Evolutionary conservation across 2,797 vertebrate genomes (phyloP), one percentile per base, ranked within the genome.

Genomic region (Coregonus sp.): DNA sequence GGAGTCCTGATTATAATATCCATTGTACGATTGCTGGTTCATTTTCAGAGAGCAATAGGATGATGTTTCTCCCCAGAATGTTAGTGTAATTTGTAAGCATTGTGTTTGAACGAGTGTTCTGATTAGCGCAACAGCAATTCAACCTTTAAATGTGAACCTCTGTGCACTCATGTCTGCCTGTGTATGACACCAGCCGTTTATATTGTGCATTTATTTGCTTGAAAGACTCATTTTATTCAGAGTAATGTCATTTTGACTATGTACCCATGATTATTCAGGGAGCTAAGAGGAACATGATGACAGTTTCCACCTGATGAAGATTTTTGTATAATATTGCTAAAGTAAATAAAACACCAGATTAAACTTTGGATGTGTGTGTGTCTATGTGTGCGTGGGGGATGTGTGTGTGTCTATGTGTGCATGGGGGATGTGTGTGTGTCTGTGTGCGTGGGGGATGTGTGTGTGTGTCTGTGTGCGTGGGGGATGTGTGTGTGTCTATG

Each of bases 321-420:
- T 68, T 77, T 82, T 75, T 84, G 25, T 85, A 77, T 77, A 9
- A 56, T n/a, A 66, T 52, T 75, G 20, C 79, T 3, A 73, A 31
- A 82, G 79, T 61, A 82, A 93, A 92, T 91, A 92, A 82, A 92
- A 92, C 91, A 93, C 90, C 91, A 89, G 88, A 92, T 89, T 89
- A 90, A 86, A 59, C 61, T 83, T 61, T 76, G 69, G 75, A 37
- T 83, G 51, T 81, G 4, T 33, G 9, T 70, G 40, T 6, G 20
- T 75, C 63, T 16, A 7, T n/a, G 15, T 77, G 80, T 11, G 51
- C 11, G 11, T 15, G 65, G 9, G 3, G 25, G 29, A 66, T 1
- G 12, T 12, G 25, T 25, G 25, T 25, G 25, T 25, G 25, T 25
- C 25, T 25, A 25, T 25, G 25, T 25, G 25, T 25, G 25, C 25